Evolutionary conservation across 2,113 vertebrate species (phyloP).

Genomic region (Dicentrarchus labrax): DNA sequence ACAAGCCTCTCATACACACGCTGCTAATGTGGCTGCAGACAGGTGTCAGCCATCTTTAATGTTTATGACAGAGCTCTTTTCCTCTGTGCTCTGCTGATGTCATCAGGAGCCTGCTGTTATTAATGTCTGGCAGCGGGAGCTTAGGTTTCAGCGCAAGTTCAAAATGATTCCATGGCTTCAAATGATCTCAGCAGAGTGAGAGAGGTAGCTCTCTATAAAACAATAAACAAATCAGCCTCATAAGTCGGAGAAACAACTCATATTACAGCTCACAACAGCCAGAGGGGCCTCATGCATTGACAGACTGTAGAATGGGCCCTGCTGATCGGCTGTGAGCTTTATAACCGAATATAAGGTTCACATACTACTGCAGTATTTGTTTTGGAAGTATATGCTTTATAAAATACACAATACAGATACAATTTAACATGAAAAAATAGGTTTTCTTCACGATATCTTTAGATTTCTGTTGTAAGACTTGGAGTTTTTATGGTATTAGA

Average conservation of each 20-base stretch:
- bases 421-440: neutral
- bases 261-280: constrained; percentile 48
- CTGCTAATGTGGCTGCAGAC: constrained; percentile 55
- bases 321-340: neutral
- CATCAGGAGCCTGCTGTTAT: constrained; percentile 62
- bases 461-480: neutral
- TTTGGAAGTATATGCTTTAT: constrained; percentile 14
- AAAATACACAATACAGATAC: neutral
- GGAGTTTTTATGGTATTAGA: neutral
- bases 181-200: constrained; percentile 56
- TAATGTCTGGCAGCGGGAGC: constrained; percentile 61
- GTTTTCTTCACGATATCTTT: neutral
- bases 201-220: constrained; percentile 60
- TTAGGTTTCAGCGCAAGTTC: constrained; percentile 59
- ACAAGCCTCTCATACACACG: neutral
- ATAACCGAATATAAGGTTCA: constrained; percentile 11
- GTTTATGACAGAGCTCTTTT: constrained; percentile 62
- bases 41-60: constrained; percentile 80
- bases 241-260: constrained; percentile 35
- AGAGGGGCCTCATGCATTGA: constrained; percentile 50
- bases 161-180: constrained; percentile 54
- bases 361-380: constrained; percentile 15
- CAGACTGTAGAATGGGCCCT: constrained; percentile 37
- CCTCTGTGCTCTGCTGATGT: constrained; percentile 63
- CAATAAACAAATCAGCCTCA: constrained; percentile 77